A percentile compares a stretch with the other conserved stretches of the same genome.
These are phyloP conservation scores for Nothobranchius furzeri DNA, from an alignment of 2,113 vertebrate genomes.

Conservation along the genomic window DNA sequence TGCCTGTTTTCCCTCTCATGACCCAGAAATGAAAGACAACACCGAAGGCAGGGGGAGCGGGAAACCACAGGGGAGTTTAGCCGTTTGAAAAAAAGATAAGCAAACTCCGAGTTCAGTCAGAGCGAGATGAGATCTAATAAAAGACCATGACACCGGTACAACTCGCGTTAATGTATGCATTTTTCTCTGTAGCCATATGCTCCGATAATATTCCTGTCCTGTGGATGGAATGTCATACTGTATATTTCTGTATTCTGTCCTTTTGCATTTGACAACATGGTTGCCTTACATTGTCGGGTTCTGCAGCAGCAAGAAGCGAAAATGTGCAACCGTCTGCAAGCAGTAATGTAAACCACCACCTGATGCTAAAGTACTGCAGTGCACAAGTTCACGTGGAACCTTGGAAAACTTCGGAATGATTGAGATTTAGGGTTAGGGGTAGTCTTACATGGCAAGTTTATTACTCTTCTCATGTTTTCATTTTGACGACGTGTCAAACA, in stretches of 20 bases:
- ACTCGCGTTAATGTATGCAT: constrained; percentile 5
- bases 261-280: not conserved
- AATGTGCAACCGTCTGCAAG: no score
- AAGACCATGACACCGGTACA: constrained; percentile 27
- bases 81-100: constrained; percentile 60
- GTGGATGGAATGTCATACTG: not conserved
- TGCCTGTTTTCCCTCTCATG: constrained; percentile 59
- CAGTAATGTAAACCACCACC: no score
- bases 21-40: constrained; percentile 65
- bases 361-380: no score
- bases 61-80: constrained; percentile 38
- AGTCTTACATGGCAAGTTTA: no score
- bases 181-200: not conserved
- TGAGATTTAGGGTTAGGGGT: no score
- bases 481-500: no score
- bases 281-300: not conserved
- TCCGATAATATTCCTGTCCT: not conserved
- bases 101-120: constrained; percentile 53
- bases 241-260: not conserved
- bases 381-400: no score
- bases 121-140: constrained; percentile 50
- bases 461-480: no score
- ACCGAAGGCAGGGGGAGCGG: constrained; percentile 32
- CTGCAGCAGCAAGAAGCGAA: no score
- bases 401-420: no score